Base-by-base conservation (phyloP, 2,888 invertebrate species). In the Chrysolina oricalcia region DNA sequence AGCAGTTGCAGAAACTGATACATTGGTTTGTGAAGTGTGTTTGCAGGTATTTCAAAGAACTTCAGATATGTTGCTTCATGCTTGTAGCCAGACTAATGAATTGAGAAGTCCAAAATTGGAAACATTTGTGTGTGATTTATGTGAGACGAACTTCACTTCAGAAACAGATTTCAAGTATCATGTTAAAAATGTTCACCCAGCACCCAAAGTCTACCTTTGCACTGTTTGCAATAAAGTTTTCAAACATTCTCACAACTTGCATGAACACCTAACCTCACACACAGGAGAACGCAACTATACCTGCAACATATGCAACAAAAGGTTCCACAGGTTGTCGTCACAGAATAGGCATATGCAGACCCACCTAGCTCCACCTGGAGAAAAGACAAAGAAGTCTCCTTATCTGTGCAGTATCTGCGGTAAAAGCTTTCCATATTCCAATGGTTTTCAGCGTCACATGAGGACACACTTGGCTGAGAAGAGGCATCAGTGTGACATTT, bases 391-490 rank as follows among this genome's bases (percentile, higher is more conserved):
- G 77, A 83, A 83, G 56, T 85, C 86, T 1, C 87, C 87, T 11
- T 87, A 86, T 70, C 73, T 87, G 40, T 87, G 87, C 74, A 85
- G 85, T 11, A 86, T 87, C 19, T 87, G 87, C 56, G 87, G 87
- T 11, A 87, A 87, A 77, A 86, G 81, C 76, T 87, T 87, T 78
- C 86, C 86, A 4, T 87, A 85, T 73, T 85, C 85, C 10, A 87
- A 87, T 70, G 85, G 87, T 3, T 85, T 85, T 11, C 85, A 86
- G 64, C 79, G 87, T 63, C 90, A 90, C 79, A 85, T 88, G 83
- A 80, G 85, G 21, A 85, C 85, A 6, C 89, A 90, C 81, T 81
- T 86, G 21, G 86, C 85, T 2, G 86, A 87, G 23, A 89, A 87
- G 80, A 82, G 83, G 48, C 88, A 85, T 77, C 84, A 86, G 72